Base-by-base conservation (phyloP, 2,888 invertebrate genomes). In the Chirona hameri region DNA sequence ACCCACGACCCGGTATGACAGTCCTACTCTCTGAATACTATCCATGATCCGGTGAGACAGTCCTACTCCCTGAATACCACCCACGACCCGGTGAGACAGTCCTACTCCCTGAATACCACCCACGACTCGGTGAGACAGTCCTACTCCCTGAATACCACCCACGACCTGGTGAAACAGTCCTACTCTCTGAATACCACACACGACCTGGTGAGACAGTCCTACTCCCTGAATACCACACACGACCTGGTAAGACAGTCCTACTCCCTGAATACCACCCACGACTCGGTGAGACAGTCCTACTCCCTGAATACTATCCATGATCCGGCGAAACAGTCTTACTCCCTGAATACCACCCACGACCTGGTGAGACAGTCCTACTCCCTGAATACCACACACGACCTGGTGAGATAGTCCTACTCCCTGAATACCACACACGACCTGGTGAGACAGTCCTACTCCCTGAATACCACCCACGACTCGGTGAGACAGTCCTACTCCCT, bases 341-440 rank as follows among this genome's bases (percentile, higher is more conserved):
- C 91, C 24, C 87, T 92, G 79, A 91, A 92, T 86, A 90, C 91
- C 24, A 92, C 91, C 81, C 90, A 91, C 85, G 92, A 92, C 86
- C 92, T 92, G 84, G 91, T 91, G 86, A 89, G 89, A 82, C 52
- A 52, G 18, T 52, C 15, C 15, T 52, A 18, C 52, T 52, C 91
- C 24, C 87, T 92, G 79, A 91, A 92, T 86, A 90, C 91, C 24
- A 92, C 91, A 81, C 90, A 91, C 85, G 92, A 92, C 86, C 92
- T 92, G 84, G 91, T 91, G 86, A 89, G 89, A 82, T 12, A n/a
- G n/a, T n/a, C 39, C 39, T 39, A 7, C 83, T 90, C 91, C 24
- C 87, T 92, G 79, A 91, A 92, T 86, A 90, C 91, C 24, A 92
- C 91, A 81, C 90, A 91, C 85, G 92, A 92, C 86, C 92, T 92